A percentile compares a stretch with the other conserved stretches of the same genome.
phyloP scores from a whole-genome alignment of 2,797 vertebrate species.

The Parauchenoglanis punctatus region DNA sequence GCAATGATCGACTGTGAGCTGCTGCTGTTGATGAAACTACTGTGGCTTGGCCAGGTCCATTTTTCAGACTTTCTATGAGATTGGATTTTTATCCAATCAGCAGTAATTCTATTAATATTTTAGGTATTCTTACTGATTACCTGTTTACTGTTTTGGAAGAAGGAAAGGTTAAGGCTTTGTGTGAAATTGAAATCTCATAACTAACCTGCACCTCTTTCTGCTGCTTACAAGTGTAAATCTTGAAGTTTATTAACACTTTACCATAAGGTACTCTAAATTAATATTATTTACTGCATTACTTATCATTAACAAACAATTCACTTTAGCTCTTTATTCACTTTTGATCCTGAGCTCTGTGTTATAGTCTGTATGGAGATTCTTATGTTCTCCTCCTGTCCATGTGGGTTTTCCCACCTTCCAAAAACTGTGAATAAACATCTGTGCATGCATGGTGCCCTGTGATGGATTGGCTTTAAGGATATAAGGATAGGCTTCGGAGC shows the following conservation, averaged over 20 bases:
- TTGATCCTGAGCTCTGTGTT: not conserved
- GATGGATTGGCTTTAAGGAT: not conserved
- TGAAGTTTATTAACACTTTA: conserved; percentile 9
- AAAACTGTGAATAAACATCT: not conserved
- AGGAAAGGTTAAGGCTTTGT: conserved; percentile 42
- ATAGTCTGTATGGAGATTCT: not conserved
- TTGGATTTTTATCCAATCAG: conserved; percentile 55
- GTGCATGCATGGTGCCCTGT: not conserved
- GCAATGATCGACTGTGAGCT: conserved; percentile 19
- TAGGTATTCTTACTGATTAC: conserved; percentile 46
- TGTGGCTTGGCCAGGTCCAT: conserved; percentile 34
- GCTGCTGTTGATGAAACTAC: conserved; percentile 32
- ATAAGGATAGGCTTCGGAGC: not conserved
- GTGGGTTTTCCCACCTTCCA: not conserved
- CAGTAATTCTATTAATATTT: conserved; percentile 52
- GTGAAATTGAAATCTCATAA: conserved; percentile 50
- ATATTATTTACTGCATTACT: not conserved
- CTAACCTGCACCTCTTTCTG: not conserved
- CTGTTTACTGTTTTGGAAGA: conserved; percentile 44
- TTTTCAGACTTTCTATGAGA: conserved; percentile 45
- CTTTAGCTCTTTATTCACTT: no score
- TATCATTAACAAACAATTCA: not conserved
- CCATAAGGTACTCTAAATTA: not conserved
- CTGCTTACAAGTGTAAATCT: conserved; percentile 1
- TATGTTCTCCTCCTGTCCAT: not conserved